Evolutionary conservation across 2,888 invertebrate genomes (phyloP).

Genomic region (Trileptium ribeirensis): DNA sequence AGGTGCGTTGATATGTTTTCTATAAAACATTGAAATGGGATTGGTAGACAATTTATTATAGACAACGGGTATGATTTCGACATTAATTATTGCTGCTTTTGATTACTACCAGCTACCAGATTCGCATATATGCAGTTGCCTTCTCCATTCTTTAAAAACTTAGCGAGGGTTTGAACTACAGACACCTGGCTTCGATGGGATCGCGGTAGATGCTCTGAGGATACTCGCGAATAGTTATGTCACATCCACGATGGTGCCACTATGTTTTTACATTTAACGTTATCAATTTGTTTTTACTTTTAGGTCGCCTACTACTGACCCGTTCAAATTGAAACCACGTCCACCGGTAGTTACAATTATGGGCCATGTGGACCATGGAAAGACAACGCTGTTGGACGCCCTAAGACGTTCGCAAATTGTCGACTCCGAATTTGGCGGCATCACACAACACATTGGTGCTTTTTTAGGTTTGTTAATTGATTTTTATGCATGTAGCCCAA

Average conservation of each 20-base stretch:
- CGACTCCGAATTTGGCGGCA: slow-evolving; percentile 89
- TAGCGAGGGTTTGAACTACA: too few species aligned
- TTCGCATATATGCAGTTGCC: too few species aligned
- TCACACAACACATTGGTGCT: slow-evolving; percentile 97
- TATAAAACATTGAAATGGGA: too few species aligned
- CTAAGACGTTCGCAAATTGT: slow-evolving; percentile 77
- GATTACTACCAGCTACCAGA: too few species aligned
- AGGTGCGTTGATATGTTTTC: not conserved
- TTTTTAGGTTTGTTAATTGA: slow-evolving; percentile 64
- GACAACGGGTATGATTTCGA: too few species aligned
- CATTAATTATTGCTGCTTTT: too few species aligned
- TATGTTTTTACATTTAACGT: not conserved
- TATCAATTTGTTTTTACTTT: slow-evolving; percentile 44
- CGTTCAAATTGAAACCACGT: slow-evolving; percentile 63
- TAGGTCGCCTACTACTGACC: slow-evolving; percentile 64
- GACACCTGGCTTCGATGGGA: too few species aligned
- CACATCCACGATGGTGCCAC: too few species aligned
- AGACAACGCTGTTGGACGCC: slow-evolving; percentile 87
- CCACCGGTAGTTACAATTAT: slow-evolving; percentile 94
- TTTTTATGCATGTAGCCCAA: not conserved
- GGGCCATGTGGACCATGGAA: slow-evolving; percentile 99
- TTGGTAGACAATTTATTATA: too few species aligned
- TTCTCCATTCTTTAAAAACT: too few species aligned
- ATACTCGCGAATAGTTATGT: too few species aligned
- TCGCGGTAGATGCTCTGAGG: too few species aligned